These are phyloP conservation scores for Hermaeophaga mercurialis DNA, from an alignment of 2,888 invertebrate species.

Conservation along the genomic window DNA sequence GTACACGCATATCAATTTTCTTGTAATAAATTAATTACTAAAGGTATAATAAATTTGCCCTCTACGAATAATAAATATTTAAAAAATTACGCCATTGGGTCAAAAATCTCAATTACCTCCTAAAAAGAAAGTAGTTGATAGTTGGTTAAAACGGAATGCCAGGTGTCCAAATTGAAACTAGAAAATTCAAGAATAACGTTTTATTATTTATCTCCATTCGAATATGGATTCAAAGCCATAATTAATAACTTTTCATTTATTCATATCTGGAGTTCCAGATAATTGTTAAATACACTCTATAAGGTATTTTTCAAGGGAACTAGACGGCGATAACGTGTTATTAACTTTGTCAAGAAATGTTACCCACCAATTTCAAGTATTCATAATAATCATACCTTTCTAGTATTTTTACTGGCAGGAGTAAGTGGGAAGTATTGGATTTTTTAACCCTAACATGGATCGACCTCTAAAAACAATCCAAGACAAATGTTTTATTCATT, in stretches of 20 bases:
- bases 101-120: too few species aligned
- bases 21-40: too few species aligned
- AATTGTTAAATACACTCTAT: conserved; percentile 16
- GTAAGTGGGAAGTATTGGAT: neutral
- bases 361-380: conserved; percentile 11
- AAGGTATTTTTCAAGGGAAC: conserved; percentile 7
- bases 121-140: too few species aligned
- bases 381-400: conserved; percentile 8
- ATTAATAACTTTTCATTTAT: conserved; percentile 15
- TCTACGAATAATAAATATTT: too few species aligned
- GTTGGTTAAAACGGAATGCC: neutral
- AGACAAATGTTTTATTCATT: too few species aligned
- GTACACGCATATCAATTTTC: too few species aligned
- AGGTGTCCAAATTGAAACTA: conserved; percentile 1
- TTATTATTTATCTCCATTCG: conserved; percentile 1
- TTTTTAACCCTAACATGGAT: too few species aligned
- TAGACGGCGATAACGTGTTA: conserved; percentile 7
- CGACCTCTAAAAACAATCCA: too few species aligned
- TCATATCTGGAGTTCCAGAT: conserved; percentile 9
- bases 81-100: too few species aligned
- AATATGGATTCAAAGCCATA: neutral
- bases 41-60: too few species aligned
- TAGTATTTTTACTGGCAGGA: neutral
- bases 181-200: conserved; percentile 1
- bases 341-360: conserved; percentile 17